Conservation (phyloP, 2,113 vertebrate species). For the Haemorhous mexicanus region DNA sequence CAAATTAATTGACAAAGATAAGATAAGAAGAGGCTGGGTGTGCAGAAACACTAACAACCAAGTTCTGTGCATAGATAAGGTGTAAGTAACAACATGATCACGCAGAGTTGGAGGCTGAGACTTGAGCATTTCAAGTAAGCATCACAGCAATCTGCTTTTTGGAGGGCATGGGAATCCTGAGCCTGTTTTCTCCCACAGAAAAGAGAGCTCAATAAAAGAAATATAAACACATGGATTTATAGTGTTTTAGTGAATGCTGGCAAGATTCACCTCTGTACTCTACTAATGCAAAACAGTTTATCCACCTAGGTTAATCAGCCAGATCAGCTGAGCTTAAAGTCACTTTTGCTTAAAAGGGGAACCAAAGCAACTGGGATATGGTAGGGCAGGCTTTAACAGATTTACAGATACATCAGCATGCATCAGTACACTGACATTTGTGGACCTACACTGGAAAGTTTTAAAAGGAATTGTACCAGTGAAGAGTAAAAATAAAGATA, state of each 20-base stretch:
- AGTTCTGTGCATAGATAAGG: slow-evolving; percentile 2
- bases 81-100: background rate
- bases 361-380: background rate
- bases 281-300: background rate
- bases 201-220: background rate
- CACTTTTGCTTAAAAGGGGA: background rate
- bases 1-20: slow-evolving; percentile 45
- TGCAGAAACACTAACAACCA: background rate
- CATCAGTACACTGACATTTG: background rate
- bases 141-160: background rate
- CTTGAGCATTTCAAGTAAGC: background rate
- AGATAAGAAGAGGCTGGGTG: background rate
- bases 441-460: background rate
- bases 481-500: background rate
- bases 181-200: background rate
- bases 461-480: background rate
- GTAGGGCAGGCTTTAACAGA: background rate
- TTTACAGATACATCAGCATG: background rate
- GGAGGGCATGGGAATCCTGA: accelerated
- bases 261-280: background rate
- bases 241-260: background rate
- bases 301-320: background rate
- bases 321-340: background rate
- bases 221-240: background rate
- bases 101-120: background rate